phyloP scores from a whole-genome alignment of 2,888 invertebrate genomes.

The Crocallis elinguaria region DNA sequence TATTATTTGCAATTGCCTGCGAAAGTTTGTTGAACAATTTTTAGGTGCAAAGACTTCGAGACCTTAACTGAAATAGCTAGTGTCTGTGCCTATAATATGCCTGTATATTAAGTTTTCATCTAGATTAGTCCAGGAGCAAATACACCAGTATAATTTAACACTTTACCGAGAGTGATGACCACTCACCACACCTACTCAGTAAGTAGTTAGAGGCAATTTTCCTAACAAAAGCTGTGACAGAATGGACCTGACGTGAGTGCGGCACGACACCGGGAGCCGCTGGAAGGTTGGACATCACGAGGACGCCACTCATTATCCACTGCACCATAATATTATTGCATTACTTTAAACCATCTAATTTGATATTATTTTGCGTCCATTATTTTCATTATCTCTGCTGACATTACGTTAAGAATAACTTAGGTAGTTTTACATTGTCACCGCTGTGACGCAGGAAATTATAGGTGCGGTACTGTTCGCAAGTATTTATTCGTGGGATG shows the following conservation, averaged over 20 bases:
- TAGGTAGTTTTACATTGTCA: slow-evolving; percentile 78
- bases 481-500: slow-evolving; percentile 42
- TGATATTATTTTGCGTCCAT: slow-evolving; percentile 79
- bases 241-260: slow-evolving; percentile 23
- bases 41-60: too few relatives aligned
- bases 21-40: too few relatives aligned
- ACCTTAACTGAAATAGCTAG: too few relatives aligned
- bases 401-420: slow-evolving; percentile 70
- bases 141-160: slow-evolving; percentile 23
- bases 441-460: slow-evolving; percentile 70
- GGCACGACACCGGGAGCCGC: slow-evolving; percentile 26
- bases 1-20: too few relatives aligned
- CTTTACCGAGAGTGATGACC: slow-evolving; percentile 3
- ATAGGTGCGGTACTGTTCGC: slow-evolving; percentile 62
- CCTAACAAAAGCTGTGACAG: slow-evolving; percentile 48
- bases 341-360: slow-evolving; percentile 80
- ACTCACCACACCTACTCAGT: slow-evolving; percentile 9
- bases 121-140: not conserved
- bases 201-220: slow-evolving; percentile 37
- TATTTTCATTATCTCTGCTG: slow-evolving; percentile 81
- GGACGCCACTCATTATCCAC: slow-evolving; percentile 63
- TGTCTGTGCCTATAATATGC: too few relatives aligned
- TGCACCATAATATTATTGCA: slow-evolving; percentile 71
- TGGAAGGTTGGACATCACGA: slow-evolving; percentile 54
- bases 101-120: too few relatives aligned